Evolutionary conservation across 1,140 invertebrate genomes (phyloP).

Genomic region (Platyscapa corneri): DNA sequence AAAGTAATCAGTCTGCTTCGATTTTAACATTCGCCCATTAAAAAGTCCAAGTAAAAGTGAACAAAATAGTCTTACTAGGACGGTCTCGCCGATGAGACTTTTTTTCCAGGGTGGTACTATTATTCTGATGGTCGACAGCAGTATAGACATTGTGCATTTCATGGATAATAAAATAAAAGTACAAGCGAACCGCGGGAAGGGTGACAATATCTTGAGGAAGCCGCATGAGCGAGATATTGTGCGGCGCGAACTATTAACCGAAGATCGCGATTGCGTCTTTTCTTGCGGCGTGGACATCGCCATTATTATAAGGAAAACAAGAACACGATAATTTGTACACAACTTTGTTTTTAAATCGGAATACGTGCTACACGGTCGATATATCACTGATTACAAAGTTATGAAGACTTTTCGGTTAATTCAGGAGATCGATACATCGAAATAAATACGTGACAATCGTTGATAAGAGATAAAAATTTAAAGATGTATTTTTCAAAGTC

Average conservation of each 20-base stretch:
- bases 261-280: too few species aligned
- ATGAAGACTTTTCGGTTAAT: too few species aligned
- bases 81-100: constrained; percentile 62
- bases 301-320: background rate
- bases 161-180: constrained; percentile 58
- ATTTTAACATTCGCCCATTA: too few species aligned
- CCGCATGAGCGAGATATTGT: too few species aligned
- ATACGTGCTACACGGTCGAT: too few species aligned
- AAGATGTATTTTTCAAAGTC: too few species aligned
- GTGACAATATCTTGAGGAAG: constrained; percentile 40
- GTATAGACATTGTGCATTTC: constrained; percentile 56
- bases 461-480: too few species aligned
- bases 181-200: constrained; percentile 50
- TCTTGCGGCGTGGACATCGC: background rate
- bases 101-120: constrained; percentile 58
- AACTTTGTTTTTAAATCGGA: too few species aligned
- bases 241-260: background rate
- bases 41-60: background rate
- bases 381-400: too few species aligned
- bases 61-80: constrained; percentile 54
- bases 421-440: too few species aligned
- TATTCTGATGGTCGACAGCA: constrained; percentile 55
- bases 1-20: too few species aligned
- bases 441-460: too few species aligned
- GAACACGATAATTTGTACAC: background rate